phyloP scores from a whole-genome alignment of 1,140 invertebrate genomes.

The Myzus persicae region DNA sequence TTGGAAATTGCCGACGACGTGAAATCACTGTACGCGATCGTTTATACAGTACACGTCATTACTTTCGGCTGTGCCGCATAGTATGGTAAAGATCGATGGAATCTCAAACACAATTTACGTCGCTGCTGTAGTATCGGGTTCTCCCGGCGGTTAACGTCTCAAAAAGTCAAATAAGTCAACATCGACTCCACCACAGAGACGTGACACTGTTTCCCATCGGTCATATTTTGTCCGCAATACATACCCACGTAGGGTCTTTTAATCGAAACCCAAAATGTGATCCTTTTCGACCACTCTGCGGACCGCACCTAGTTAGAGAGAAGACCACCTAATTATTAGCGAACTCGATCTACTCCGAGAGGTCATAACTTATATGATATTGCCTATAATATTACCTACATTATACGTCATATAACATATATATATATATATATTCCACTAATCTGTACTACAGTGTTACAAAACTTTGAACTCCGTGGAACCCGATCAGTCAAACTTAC shows the following conservation, averaged over 20 bases:
- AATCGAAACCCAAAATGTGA: not conserved
- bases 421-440: not conserved
- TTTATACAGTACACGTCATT: not conserved
- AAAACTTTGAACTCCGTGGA: not conserved
- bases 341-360: not conserved
- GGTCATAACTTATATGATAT: not conserved
- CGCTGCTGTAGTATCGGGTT: not conserved
- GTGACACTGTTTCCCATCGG: not conserved
- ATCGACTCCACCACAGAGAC: not conserved
- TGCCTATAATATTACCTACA: not conserved
- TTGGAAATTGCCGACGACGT: not conserved
- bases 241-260: not conserved
- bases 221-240: not conserved
- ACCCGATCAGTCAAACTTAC: slow-evolving; percentile 11
- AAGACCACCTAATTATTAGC: not conserved
- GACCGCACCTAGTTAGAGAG: not conserved
- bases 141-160: not conserved
- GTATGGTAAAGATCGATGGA: not conserved
- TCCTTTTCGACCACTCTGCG: not conserved
- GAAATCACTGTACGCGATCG: not conserved
- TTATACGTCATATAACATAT: too few relatives aligned
- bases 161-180: slow-evolving; percentile 18
- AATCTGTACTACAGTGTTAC: not conserved
- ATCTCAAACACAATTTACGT: not conserved
- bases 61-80: not conserved